Base-by-base conservation (phyloP, 2,113 vertebrate genomes). In the Pavo muticus region DNA sequence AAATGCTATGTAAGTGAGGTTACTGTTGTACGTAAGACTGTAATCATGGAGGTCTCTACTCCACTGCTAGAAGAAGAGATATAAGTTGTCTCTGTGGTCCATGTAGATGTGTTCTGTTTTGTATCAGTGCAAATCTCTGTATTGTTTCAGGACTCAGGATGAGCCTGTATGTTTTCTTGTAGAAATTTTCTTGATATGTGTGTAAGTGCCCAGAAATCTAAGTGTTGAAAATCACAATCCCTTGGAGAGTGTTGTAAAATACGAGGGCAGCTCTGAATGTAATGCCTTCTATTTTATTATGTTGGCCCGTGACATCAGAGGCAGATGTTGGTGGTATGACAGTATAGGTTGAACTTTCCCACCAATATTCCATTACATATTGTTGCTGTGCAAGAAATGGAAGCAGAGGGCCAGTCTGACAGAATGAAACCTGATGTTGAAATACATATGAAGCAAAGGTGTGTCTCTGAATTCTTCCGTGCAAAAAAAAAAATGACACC, bases 91-190 rank as follows among this genome's bases (percentile, higher is more conserved):
- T 82, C 39, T 11, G 4, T 40, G 64, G 32, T 25, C 60, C 9
- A 1, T 6, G 3, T 37, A 29, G 47, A 17, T 4, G 5, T 23
- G 8, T 68, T 81, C 5, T 71, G 0, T 37, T 35, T 48, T 60
- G 1, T 37, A 56, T 65, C 85, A 39, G 44, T 72, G 21, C 24
- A 60, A 67, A 40, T 21, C 15, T 67, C 73, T 67, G 23, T 42
- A 11, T 77, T 56, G 16, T 56, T 84, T 48, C 87, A 71, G 47
- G 39, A 32, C 39, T 47, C 21, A 72, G 67, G 16, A 32, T 29
- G 27, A 27, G 5, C 16, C 78, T 73, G 8, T 32, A 69, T 47
- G 17, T 74, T 1, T 2, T 79, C 35, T 57, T 32, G 27, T 1
- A 23, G 16, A 37, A 82, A 79, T 21, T 75, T 40, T 82, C 42